Conservation (phyloP, 2,797 vertebrate genomes). For the Crocodylus rhombifer region DNA sequence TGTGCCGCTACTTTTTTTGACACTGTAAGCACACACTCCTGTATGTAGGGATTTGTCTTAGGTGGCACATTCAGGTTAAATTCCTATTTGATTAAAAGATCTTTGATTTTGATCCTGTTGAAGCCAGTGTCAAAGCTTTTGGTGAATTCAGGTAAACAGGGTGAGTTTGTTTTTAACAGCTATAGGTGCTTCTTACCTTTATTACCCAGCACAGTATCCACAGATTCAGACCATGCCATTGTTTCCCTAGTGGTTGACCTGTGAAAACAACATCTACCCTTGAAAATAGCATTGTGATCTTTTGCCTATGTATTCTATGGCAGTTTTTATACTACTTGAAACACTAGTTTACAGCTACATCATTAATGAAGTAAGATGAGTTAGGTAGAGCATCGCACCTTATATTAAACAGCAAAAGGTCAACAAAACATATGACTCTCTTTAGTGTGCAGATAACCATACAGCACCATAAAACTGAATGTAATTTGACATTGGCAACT, state of each 20-base stretch:
- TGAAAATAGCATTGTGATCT: constrained; percentile 93
- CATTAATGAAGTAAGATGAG: neutral
- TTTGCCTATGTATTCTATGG: constrained; percentile 70
- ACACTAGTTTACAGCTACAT: neutral
- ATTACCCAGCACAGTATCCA: constrained; percentile 90
- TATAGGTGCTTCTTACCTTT: constrained; percentile 87
- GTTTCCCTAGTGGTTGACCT: constrained; percentile 86
- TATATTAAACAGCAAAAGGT: neutral
- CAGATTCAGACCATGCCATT: constrained; percentile 89
- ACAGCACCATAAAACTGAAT: neutral
- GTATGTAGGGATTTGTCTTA: no score
- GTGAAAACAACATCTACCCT: constrained; percentile 94
- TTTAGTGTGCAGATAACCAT: neutral
- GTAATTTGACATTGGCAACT: neutral
- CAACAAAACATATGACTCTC: neutral
- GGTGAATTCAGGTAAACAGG: neutral
- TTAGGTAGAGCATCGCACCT: neutral
- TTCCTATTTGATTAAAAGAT: neutral
- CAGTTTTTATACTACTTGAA: neutral
- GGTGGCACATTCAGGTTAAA: neutral
- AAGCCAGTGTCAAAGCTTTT: neutral
- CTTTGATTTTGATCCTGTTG: neutral
- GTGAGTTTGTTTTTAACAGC: neutral
- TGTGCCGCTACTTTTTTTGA: no score
- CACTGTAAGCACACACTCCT: no score